These are phyloP conservation scores for Campoplex capitator DNA, from an alignment of 2,888 invertebrate genomes.

Conservation along the genomic window DNA sequence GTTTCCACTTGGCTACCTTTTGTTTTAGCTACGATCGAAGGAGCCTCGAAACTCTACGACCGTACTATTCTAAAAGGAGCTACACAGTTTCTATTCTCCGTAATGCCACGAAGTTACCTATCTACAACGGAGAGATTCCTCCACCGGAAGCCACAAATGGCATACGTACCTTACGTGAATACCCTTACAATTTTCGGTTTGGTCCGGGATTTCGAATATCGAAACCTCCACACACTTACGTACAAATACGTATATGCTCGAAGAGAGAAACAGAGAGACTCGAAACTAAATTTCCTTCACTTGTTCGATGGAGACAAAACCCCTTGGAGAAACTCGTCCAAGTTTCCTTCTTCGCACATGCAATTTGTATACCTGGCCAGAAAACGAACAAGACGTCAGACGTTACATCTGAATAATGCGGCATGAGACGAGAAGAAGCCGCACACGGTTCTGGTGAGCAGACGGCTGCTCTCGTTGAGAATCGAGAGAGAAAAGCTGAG, in stretches of 20 bases:
- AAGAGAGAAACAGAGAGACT: background rate
- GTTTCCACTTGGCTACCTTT: background rate
- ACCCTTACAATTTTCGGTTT: constrained; percentile 41
- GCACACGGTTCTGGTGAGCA: background rate
- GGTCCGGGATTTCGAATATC: constrained; percentile 41
- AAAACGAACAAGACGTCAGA: constrained; percentile 20
- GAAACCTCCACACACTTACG: constrained; percentile 24
- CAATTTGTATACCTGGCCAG: constrained; percentile 19
- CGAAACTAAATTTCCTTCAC: constrained; percentile 46
- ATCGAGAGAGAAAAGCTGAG: constrained; percentile 24
- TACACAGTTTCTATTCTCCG: background rate
- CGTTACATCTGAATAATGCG: constrained; percentile 51
- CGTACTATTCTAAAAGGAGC: background rate
- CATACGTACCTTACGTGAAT: constrained; percentile 28
- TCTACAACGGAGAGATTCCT: constrained; percentile 30
- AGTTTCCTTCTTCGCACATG: constrained; percentile 12
- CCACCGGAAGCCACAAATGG: constrained; percentile 22
- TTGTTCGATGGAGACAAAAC: constrained; percentile 55
- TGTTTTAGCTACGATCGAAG: background rate
- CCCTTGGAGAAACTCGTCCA: constrained; percentile 31
- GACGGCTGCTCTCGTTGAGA: background rate
- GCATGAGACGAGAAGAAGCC: constrained; percentile 26
- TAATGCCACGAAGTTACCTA: constrained; percentile 15
- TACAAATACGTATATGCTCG: constrained; percentile 13
- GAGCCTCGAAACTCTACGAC: constrained; percentile 29